phyloP scores from a whole-genome alignment of 2,797 vertebrate species.

The Moxostoma hubbsi region DNA sequence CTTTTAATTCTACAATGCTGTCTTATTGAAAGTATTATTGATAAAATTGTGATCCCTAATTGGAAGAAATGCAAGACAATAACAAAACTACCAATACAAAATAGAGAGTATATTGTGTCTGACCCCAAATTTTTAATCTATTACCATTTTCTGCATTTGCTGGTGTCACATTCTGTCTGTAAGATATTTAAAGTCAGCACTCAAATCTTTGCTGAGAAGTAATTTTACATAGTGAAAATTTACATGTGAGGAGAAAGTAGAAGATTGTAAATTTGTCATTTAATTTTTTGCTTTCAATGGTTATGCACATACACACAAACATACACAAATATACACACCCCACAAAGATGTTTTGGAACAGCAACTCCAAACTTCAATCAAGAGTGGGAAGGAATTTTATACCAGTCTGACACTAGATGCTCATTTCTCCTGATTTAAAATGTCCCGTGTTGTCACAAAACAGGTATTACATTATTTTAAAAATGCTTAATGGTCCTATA shows the following conservation, averaged over 20 bases:
- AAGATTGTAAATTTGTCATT: slow-evolving; percentile 37
- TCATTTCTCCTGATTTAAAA: slow-evolving; percentile 49
- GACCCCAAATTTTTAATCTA: no score
- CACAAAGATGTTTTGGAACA: neutral
- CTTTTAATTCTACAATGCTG: no score
- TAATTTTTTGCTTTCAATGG: slow-evolving; percentile 29
- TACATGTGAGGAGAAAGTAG: slow-evolving; percentile 32
- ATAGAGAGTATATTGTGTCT: no score
- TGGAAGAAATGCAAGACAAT: no score
- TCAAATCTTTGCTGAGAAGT: slow-evolving; percentile 10
- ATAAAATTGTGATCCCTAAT: no score
- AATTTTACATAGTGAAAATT: slow-evolving; percentile 34
- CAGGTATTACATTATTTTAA: slow-evolving; percentile 40
- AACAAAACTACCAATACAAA: no score
- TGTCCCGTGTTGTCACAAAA: slow-evolving; percentile 53
- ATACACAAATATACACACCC: slow-evolving; percentile 32
- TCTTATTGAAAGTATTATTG: no score
- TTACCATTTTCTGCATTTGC: no score
- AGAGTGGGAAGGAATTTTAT: slow-evolving; percentile 25
- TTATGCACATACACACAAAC: slow-evolving; percentile 18
- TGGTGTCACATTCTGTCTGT: no score
- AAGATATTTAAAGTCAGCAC: no score
- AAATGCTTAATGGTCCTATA: slow-evolving; percentile 54
- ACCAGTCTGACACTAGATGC: slow-evolving; percentile 20
- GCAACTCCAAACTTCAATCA: slow-evolving; percentile 51